A percentile compares a stretch with the other conserved stretches of the same genome.
phyloP scores from a whole-genome alignment of 1,140 invertebrate genomes.

The Scaptomyza montana region DNA sequence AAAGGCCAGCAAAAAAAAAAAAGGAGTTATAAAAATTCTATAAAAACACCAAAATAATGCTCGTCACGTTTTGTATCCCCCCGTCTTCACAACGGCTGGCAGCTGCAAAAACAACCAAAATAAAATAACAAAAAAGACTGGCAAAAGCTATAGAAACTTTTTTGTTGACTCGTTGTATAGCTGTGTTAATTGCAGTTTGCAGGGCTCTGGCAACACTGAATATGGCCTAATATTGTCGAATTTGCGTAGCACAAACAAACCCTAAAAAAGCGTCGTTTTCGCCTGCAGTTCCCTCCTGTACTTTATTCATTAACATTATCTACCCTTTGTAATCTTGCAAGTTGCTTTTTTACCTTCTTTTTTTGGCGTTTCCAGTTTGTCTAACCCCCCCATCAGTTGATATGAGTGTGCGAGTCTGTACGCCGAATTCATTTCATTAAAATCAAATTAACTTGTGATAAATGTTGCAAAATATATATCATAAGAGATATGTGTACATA shows the following conservation, averaged over 20 bases:
- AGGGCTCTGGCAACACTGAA: conserved; percentile 33
- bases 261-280: conserved; percentile 23
- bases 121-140: conserved; percentile 1
- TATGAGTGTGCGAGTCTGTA: conserved; percentile 25
- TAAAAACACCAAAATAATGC: conserved; percentile 71
- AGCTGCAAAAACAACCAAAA: conserved; percentile 50
- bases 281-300: conserved; percentile 19
- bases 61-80: conserved; percentile 59
- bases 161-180: conserved; percentile 38
- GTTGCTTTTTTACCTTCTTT: conserved; percentile 26
- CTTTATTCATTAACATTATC: conserved; percentile 78
- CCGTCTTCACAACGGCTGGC: not conserved
- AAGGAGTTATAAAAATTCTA: conserved; percentile 64
- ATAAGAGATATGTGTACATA: conserved; percentile 48
- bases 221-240: conserved; percentile 80
- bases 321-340: conserved; percentile 74
- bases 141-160: conserved; percentile 59
- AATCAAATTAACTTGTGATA: conserved; percentile 83
- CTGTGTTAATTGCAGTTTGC: conserved; percentile 69
- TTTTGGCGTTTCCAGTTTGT: conserved; percentile 61
- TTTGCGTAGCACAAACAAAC: conserved; percentile 52
- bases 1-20: conserved; percentile 46
- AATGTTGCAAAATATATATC: conserved; percentile 76
- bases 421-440: conserved; percentile 78
- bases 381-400: conserved; percentile 4